Base-by-base conservation (phyloP, 1,140 invertebrate genomes). In the Pseudoatta argentina region DNA sequence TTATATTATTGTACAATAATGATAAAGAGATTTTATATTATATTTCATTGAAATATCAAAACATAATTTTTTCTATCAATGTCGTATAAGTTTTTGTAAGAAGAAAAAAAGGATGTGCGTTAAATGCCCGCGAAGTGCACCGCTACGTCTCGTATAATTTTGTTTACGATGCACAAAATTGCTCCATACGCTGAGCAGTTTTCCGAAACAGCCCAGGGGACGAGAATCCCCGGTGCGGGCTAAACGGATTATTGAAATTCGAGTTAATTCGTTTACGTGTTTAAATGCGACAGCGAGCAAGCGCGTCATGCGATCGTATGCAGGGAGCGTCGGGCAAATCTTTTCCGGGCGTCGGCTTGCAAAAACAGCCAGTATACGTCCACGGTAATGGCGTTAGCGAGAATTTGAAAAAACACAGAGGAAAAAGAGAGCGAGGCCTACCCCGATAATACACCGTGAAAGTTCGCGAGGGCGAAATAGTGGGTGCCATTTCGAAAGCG, bases 341-440 rank as follows among this genome's bases (percentile, higher is more conserved):
- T 85, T 76, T 72, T 30, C 21, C 82, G 66, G 24, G 59, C 44
- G 82, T 78, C 73, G 66, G 51, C 61, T 75, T 83, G 67, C 72
- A 85, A 85, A 78, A 81, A 81, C 82, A 78, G 24, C 34, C 39
- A 61, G 72, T 71, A 67, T 85, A 87, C 24, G 78, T 66, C 71
- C 18, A 44, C 34, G 77, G 67, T 87, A 89, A 89, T 90, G 51
- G 71, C 21, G 87, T 90, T 88, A 90, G 86, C 61, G 55, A 59
- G 86, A 88, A 88, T 90, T 90, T 88, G 69, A 55, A 86, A 90
- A 90, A 90, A 90, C 59, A 90, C 21, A 59, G 73, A 71, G 30
- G 6, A 7, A 86, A 63, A 66, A 44, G 24, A 24, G 18, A 24
- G 24, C 24, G 24, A 53, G 83, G 57, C 57, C 44, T 48, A 55